phyloP scores from a whole-genome alignment of 2,797 vertebrate species.

The Spinibarbus caldwelli region DNA sequence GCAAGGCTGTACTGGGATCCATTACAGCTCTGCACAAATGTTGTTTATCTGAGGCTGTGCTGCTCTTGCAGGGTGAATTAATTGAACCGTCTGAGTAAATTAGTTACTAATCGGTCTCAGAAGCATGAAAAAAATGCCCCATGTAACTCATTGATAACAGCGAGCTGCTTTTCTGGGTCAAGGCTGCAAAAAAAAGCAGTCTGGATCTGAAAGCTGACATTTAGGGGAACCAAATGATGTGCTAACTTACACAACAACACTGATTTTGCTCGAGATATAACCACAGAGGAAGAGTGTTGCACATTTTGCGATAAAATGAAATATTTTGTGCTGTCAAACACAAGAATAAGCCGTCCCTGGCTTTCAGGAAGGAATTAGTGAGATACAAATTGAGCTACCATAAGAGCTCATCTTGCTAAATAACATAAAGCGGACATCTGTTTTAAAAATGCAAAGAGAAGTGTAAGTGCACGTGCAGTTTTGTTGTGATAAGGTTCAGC shows the following conservation, averaged over 20 bases:
- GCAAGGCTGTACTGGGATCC: background rate
- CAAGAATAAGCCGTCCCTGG: background rate
- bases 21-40: background rate
- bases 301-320: background rate
- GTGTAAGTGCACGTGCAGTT: background rate
- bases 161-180: constrained; percentile 24
- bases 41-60: constrained; percentile 1
- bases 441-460: background rate
- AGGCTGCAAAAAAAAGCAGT: background rate
- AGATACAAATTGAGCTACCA: background rate
- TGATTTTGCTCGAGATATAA: constrained; percentile 2
- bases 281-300: constrained; percentile 10
- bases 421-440: background rate
- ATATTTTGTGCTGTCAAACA: constrained; percentile 6
- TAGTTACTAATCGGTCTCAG: constrained; percentile 32
- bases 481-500: background rate
- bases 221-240: constrained; percentile 15
- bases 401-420: background rate
- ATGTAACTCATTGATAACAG: constrained; percentile 38
- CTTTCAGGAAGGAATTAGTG: background rate
- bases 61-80: constrained; percentile 1
- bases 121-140: constrained; percentile 13
- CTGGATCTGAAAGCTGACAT: constrained; percentile 26
- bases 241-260: constrained; percentile 5
- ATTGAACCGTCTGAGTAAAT: constrained; percentile 39